These are phyloP conservation scores for Myioborus miniatus DNA, from an alignment of 2,797 vertebrate genomes.

Conservation along the genomic window DNA sequence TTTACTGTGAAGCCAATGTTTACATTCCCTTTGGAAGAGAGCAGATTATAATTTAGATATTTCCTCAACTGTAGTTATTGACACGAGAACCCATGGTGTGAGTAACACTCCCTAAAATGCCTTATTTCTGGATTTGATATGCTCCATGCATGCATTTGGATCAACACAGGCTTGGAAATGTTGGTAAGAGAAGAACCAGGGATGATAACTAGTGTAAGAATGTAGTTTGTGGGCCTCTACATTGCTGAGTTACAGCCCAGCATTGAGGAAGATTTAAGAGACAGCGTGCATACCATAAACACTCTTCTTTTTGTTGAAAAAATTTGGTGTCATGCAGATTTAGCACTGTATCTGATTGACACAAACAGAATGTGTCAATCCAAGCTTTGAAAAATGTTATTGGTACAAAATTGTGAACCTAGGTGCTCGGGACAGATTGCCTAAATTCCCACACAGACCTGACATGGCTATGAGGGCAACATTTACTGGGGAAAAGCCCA, in stretches of 20 bases:
- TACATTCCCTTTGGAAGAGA: not conserved
- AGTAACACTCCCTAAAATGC: not conserved
- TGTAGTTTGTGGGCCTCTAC: not conserved
- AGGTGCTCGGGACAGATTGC: not conserved
- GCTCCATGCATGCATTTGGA: not conserved
- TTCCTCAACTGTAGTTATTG: not conserved
- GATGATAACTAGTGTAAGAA: not conserved
- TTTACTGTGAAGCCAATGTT: not conserved
- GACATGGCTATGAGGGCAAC: not conserved
- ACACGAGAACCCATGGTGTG: fast-evolving
- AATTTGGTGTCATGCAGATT: not conserved
- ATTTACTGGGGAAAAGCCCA: not conserved
- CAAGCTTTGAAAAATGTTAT: not conserved
- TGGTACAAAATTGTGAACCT: not conserved
- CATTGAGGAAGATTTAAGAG: not conserved
- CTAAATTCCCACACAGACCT: not conserved
- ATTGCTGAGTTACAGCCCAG: not conserved
- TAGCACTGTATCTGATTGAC: not conserved
- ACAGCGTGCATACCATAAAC: not conserved
- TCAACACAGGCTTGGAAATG: not conserved
- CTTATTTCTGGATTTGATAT: not conserved
- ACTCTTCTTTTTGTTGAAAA: not conserved
- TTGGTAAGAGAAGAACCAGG: not conserved
- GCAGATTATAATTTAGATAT: not conserved
- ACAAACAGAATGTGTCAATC: not conserved